Evolutionary conservation across 2,888 invertebrate species (phyloP), one percentile per base, ranked within the genome.

Genomic region (Drymonia ruficornis): DNA sequence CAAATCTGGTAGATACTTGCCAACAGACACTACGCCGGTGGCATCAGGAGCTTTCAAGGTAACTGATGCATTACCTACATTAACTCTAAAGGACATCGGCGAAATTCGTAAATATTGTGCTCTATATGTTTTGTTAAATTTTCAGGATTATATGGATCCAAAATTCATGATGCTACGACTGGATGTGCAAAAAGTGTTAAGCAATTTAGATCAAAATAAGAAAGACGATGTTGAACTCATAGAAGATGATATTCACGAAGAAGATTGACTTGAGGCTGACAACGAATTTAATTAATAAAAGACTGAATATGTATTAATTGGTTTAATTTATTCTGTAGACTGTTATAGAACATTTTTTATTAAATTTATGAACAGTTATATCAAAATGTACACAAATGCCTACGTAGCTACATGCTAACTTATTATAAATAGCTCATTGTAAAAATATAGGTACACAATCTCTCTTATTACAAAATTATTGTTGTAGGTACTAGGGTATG

Each of bases 361-460:
- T 77, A 83, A 67, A 77, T 67, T 75, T 76, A 76, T 83, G 64
- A 70, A 70, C 62, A 65, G 67, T 62, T 78, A 87, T 89, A 89
- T 88, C 85, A 88, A 88, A 91, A 90, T 89, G 80, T 90, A 90
- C 89, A 89, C 87, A 88, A 91, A 87, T 84, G 80, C 80, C 77
- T 83, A 84, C 55, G 63, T 58, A 76, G 64, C 67, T 83, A 81
- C 68, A 76, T 61, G 68, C 80, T 83, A 86, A 70, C 78, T 84
- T 84, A 47, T 67, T 74, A 81, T 83, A 83, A 81, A 84, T 86
- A 89, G 85, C 79, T 87, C 84, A 84, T 83, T 85, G 84, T 88
- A 90, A 89, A 90, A 90, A 90, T 89, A 89, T 85, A 88, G 81
- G 80, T 86, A 88, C 86, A 84, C 63, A 72, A 79, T 84, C 70